Percentiles rank a stretch among this genome's conserved stretches.
These are phyloP conservation scores for Sitta carolinensis DNA, from an alignment of 2,797 vertebrate genomes.

Conservation along the genomic window DNA sequence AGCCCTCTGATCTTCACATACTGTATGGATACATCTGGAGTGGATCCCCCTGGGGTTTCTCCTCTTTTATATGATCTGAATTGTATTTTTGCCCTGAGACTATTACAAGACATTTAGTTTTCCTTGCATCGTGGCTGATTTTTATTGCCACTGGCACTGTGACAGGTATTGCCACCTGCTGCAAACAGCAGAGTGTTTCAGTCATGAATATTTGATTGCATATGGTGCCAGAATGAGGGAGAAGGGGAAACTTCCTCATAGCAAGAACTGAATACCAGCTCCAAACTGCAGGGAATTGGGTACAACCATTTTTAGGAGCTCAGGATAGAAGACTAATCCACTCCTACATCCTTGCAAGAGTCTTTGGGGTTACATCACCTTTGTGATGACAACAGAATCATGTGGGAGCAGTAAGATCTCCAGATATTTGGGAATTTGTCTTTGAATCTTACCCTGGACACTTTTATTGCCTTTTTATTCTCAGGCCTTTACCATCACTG, in stretches of 20 bases:
- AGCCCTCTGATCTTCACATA: not conserved
- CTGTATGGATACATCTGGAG: not conserved
- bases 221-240: not conserved
- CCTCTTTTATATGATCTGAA: not conserved
- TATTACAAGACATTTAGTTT: not conserved
- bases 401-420: not conserved
- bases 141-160: not conserved
- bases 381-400: not conserved
- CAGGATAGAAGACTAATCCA: not conserved
- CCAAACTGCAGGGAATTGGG: not conserved
- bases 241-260: not conserved
- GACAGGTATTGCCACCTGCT: not conserved
- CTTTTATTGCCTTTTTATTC: not conserved
- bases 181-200: not conserved
- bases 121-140: not conserved
- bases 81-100: not conserved
- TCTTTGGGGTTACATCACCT: not conserved
- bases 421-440: not conserved
- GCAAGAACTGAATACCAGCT: not conserved
- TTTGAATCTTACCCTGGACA: not conserved
- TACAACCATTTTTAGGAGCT: not conserved
- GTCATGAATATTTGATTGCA: not conserved
- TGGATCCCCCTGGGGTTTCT: not conserved
- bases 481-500: not conserved
- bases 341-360: not conserved